These are phyloP conservation scores for Brienomyrus longianalis DNA, from an alignment of 2,113 vertebrate genomes.

Conservation along the genomic window DNA sequence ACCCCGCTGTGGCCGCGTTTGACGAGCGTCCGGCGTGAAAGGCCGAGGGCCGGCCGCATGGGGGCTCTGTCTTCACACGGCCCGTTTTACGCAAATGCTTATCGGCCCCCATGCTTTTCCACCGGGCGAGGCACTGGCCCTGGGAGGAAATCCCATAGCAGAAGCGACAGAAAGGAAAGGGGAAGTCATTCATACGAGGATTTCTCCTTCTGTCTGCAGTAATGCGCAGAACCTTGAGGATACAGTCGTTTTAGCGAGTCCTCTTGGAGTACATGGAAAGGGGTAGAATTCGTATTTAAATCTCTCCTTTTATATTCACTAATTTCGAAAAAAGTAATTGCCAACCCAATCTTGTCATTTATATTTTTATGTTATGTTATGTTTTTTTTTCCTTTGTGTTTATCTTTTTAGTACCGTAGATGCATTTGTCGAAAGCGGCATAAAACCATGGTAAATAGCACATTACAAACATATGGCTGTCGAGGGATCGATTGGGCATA, in stretches of 20 bases:
- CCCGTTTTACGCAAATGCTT: neutral
- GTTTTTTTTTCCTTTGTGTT: neutral
- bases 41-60: neutral
- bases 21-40: neutral
- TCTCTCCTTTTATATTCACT: neutral
- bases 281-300: neutral
- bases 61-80: neutral
- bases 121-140: neutral
- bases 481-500: neutral
- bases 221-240: neutral
- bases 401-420: neutral
- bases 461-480: neutral
- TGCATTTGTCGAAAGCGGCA: neutral
- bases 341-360: neutral
- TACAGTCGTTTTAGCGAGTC: neutral
- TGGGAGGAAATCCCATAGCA: neutral
- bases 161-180: neutral
- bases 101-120: neutral
- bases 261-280: neutral
- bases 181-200: neutral
- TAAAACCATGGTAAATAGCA: neutral
- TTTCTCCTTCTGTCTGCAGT: neutral
- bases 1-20: neutral
- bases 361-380: neutral
- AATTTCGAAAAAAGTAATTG: neutral